Evolutionary conservation across 2,888 invertebrate species (phyloP).

Genomic region (Ptilodon capucinus): DNA sequence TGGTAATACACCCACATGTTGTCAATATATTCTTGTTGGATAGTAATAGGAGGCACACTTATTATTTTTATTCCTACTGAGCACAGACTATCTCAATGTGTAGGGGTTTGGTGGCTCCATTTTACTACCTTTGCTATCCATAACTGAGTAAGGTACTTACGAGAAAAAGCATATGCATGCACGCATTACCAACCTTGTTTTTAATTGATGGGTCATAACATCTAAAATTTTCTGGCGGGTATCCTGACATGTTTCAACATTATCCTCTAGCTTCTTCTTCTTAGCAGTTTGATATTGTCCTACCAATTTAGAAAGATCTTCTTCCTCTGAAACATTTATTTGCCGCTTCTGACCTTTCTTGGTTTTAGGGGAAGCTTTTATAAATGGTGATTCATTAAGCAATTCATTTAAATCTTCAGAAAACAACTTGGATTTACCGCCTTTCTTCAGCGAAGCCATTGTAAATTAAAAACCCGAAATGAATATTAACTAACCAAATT

Average conservation of each 20-base stretch:
- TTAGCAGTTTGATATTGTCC: conserved; percentile 51
- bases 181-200: conserved; percentile 58
- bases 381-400: conserved; percentile 52
- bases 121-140: too few species aligned
- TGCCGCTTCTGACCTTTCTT: conserved; percentile 53
- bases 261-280: conserved; percentile 51
- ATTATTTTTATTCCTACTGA: background rate
- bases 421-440: conserved; percentile 50
- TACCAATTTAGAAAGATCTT: conserved; percentile 47
- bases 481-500: too few species aligned
- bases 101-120: too few species aligned
- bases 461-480: background rate
- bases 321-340: conserved; percentile 34
- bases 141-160: too few species aligned
- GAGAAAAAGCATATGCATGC: too few species aligned
- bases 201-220: conserved; percentile 56
- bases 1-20: too few species aligned
- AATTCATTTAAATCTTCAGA: conserved; percentile 54
- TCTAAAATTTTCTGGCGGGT: conserved; percentile 60
- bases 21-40: too few species aligned
- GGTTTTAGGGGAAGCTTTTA: conserved; percentile 49
- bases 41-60: too few species aligned
- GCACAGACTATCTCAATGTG: background rate
- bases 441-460: conserved; percentile 56
- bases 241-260: conserved; percentile 47